These are phyloP conservation scores for Hylia prasina DNA, from an alignment of 2,113 vertebrate genomes.

Conservation along the genomic window DNA sequence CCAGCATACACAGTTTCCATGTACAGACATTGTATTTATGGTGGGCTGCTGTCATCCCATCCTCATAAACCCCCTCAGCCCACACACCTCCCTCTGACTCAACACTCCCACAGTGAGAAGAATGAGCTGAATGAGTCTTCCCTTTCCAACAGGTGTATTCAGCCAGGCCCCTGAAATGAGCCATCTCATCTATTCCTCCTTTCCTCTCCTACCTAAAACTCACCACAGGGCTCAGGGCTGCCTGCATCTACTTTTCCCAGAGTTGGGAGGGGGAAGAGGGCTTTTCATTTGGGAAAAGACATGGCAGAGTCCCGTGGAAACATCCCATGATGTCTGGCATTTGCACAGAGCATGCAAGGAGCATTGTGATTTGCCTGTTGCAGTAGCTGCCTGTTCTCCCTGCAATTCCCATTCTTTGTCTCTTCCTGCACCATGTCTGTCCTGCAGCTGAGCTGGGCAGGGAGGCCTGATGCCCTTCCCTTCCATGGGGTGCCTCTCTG, in stretches of 20 bases:
- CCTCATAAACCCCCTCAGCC: background rate
- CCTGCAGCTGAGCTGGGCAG: background rate
- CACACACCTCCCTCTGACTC: background rate
- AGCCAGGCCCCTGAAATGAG: background rate
- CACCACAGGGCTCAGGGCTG: background rate
- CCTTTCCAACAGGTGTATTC: background rate
- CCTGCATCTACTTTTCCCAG: background rate
- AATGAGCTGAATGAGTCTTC: background rate
- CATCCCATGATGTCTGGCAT: background rate
- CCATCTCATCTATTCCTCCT: background rate
- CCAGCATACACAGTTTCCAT: background rate
- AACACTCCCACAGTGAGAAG: background rate
- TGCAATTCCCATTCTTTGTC: background rate
- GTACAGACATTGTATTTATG: background rate
- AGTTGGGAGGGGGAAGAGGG: background rate
- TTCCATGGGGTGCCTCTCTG: background rate
- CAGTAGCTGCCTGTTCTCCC: background rate
- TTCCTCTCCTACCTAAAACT: background rate
- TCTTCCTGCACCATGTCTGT: background rate
- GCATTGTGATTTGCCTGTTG: background rate
- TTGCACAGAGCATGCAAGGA: background rate
- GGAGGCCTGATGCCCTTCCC: background rate
- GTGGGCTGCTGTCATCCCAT: background rate
- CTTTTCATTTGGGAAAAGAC: background rate
- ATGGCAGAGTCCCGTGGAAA: background rate